phyloP scores from a whole-genome alignment of 2,888 invertebrate species.

The Leucophora obtusa region DNA sequence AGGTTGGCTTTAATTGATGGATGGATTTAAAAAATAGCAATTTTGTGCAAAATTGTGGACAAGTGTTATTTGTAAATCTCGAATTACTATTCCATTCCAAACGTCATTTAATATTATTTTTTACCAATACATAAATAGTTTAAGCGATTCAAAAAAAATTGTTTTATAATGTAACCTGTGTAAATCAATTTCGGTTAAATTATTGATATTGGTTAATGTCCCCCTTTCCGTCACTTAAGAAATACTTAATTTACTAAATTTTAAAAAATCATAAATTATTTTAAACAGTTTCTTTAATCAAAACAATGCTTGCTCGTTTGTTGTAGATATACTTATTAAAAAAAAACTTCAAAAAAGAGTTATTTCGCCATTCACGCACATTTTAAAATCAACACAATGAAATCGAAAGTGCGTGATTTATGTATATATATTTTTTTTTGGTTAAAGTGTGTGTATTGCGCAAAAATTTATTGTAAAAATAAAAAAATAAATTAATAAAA shows the following conservation, averaged over 20 bases:
- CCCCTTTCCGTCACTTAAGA: background rate
- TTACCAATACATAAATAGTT: background rate
- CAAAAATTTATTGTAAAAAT: slow-evolving; percentile 20
- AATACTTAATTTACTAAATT: background rate
- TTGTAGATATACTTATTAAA: background rate
- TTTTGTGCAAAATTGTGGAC: no score
- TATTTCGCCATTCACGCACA: slow-evolving; percentile 33
- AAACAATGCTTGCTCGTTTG: background rate
- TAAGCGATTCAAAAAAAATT: background rate
- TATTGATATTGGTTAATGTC: slow-evolving; percentile 20
- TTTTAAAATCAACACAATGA: slow-evolving; percentile 31
- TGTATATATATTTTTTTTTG: slow-evolving; percentile 12
- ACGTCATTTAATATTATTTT: no score
- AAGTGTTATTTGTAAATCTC: no score
- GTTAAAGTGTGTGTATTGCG: slow-evolving; percentile 31
- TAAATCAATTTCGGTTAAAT: background rate
- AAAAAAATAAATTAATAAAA: background rate
- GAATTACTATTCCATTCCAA: no score
- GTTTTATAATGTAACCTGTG: slow-evolving; percentile 26
- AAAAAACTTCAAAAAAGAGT: background rate
- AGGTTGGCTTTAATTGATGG: no score
- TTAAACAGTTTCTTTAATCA: slow-evolving; percentile 6
- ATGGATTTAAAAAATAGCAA: no score
- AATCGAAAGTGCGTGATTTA: slow-evolving; percentile 60
- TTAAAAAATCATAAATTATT: slow-evolving; percentile 18